Evolutionary conservation across 1,140 invertebrate genomes (phyloP), one percentile per base, ranked within the genome.

Genomic region (Oncopodura yosiiana): DNA sequence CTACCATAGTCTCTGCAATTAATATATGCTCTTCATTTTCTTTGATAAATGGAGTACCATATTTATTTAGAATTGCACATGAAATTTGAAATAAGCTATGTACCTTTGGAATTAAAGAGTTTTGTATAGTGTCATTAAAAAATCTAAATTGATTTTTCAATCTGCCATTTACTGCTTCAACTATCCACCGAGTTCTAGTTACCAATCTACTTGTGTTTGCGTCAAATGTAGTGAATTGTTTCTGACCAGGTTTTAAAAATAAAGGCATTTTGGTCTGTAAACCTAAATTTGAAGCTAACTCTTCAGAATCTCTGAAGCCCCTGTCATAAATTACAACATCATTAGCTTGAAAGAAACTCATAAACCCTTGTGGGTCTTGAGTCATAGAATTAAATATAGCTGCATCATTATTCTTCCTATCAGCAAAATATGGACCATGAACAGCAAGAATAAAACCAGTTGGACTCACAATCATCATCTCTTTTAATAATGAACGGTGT

Each of bases 121-220:
- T 52, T 3, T 19, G 2, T 14, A 58, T 44, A 5, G 21, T 14
- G 18, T n/a, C 21, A 14, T 24, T n/a, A 32, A 58, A 52, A 39
- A 52, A 52, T 14, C 14, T 30, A 21, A 52, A 58, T 8, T 42
- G 19, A n/a, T 52, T 52, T 24, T 58, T 58, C 1, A 58, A 11
- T 30, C 45, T 11, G 8, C 67, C 67, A 58, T 70, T 68, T 11
- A 67, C 62, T 16, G 67, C 58, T 66, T 72, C 68, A 12, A 72
- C 65, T 6, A 63, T 63, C 69, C 68, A 69, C 27, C 66, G 55
- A 46, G 68, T 46, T 67, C 69, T 71, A 9, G 65, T 72, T 1
- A 70, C 65, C 9, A 56, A 53, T 16, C 67, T 55, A 14, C 65
- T 66, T 29, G 58, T 30, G 56, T 71, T 69, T 8, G 69, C 66